Percentiles rank a stretch among this genome's conserved stretches.
These are phyloP conservation scores for Chloropsis cyanopogon DNA, from an alignment of 2,113 vertebrate species.

Conservation along the genomic window DNA sequence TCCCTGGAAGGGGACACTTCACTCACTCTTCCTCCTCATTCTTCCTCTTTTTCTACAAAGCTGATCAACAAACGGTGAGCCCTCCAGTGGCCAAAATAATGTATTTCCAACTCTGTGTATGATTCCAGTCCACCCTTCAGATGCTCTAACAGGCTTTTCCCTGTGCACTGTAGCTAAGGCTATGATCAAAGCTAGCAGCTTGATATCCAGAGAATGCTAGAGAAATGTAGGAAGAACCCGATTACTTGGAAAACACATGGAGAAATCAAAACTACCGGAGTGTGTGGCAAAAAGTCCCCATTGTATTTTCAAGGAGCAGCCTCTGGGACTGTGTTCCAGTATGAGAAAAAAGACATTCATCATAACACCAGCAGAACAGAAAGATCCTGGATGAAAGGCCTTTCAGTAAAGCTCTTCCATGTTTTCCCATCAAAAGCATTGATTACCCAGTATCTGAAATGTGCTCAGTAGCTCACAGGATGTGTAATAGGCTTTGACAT, in stretches of 20 bases:
- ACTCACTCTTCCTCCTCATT: not conserved
- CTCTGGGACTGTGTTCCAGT: not conserved
- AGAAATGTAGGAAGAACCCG: not conserved
- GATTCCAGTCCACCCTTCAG: not conserved
- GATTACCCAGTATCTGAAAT: not conserved
- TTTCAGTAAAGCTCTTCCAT: not conserved
- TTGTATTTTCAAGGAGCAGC: not conserved
- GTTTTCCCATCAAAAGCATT: not conserved
- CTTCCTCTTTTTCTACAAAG: not conserved
- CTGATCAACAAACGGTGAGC: not conserved
- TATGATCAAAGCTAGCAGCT: not conserved
- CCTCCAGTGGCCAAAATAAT: conserved; percentile 22
- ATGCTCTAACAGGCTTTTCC: not conserved
- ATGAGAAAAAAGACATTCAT: not conserved
- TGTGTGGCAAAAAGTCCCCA: not conserved
- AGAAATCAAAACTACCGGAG: not conserved
- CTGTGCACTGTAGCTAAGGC: not conserved
- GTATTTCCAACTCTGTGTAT: not conserved
- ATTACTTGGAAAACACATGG: not conserved
- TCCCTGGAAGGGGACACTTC: not conserved
- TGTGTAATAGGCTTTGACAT: not conserved
- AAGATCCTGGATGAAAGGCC: not conserved
- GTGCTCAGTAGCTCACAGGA: not conserved
- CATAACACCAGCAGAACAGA: not conserved
- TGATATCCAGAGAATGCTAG: not conserved